Percentiles rank a stretch among this genome's conserved stretches.
phyloP scores from a whole-genome alignment of 2,797 vertebrate genomes.

The Antrozous pallidus region DNA sequence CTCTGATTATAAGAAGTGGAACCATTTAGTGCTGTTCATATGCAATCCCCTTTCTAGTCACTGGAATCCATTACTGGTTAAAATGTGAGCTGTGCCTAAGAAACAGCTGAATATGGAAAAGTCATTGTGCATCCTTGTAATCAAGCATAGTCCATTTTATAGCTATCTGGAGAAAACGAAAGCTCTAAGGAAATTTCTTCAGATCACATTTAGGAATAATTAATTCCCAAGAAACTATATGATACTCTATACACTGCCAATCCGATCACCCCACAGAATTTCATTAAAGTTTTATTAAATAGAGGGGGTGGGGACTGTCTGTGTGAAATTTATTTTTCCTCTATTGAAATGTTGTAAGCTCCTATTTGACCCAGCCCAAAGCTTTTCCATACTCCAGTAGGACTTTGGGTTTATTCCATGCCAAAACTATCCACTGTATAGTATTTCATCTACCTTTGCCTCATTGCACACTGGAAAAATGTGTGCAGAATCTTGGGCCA shows the following conservation, averaged over 20 bases:
- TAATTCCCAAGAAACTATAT: constrained; percentile 46
- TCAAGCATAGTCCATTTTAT: neutral
- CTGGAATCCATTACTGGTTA: neutral
- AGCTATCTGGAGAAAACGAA: constrained; percentile 24
- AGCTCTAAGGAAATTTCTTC: constrained; percentile 33
- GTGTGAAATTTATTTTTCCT: neutral
- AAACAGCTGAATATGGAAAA: constrained; percentile 17
- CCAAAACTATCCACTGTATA: constrained; percentile 8
- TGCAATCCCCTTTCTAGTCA: neutral
- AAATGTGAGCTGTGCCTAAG: neutral
- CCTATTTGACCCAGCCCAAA: neutral
- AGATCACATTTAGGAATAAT: constrained; percentile 44
- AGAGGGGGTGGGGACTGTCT: neutral
- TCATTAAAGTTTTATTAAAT: constrained; percentile 27
- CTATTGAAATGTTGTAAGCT: neutral
- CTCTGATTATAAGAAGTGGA: neutral
- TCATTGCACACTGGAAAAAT: constrained; percentile 24
- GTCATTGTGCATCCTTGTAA: neutral
- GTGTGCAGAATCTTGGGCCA: constrained; percentile 15
- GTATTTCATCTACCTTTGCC: constrained; percentile 18
- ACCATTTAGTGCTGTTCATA: neutral
- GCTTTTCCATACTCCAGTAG: neutral
- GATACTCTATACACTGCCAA: neutral
- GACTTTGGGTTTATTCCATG: neutral
- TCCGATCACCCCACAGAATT: constrained; percentile 24